These are phyloP conservation scores for Galerucella calmariensis DNA, from an alignment of 2,888 invertebrate genomes.

Conservation along the genomic window DNA sequence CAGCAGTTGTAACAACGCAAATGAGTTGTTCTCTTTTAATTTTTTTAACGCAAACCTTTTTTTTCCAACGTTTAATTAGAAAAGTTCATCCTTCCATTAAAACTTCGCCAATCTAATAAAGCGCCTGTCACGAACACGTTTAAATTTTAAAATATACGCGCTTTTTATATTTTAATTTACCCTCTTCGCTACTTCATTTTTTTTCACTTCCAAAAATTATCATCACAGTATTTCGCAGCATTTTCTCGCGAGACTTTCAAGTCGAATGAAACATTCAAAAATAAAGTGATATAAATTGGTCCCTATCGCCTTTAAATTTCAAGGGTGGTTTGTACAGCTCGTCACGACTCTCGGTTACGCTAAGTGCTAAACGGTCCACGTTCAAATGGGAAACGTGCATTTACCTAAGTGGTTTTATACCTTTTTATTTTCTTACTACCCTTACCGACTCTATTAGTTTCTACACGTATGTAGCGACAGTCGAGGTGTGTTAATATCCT, in stretches of 20 bases:
- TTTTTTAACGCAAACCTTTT: not conserved
- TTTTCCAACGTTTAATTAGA: not conserved
- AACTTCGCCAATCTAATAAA: conserved; percentile 2
- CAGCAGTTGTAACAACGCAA: not conserved
- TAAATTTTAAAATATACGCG: not conserved
- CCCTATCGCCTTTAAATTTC: conserved; percentile 31
- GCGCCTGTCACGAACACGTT: not conserved
- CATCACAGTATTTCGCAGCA: not conserved
- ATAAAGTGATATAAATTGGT: conserved; percentile 38
- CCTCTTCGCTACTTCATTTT: not conserved
- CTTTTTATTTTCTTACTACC: conserved; percentile 33
- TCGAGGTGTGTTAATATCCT: conserved; percentile 11
- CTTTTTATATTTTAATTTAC: conserved; percentile 11
- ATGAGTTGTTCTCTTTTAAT: not conserved
- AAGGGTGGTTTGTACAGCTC: conserved; percentile 33
- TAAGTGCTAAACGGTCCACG: conserved; percentile 38
- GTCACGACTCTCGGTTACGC: conserved; percentile 39
- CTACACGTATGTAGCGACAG: not conserved
- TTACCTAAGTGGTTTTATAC: conserved; percentile 40
- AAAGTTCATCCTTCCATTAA: conserved; percentile 2
- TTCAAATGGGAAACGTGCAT: conserved; percentile 36
- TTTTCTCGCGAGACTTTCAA: conserved; percentile 6
- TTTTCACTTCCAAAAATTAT: not conserved
- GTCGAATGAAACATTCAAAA: conserved; percentile 31
- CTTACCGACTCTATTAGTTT: conserved; percentile 9